Percentiles rank a stretch among this genome's conserved stretches.
phyloP scores from a whole-genome alignment of 1,140 invertebrate species.

The Drosophila nigromelanica region DNA sequence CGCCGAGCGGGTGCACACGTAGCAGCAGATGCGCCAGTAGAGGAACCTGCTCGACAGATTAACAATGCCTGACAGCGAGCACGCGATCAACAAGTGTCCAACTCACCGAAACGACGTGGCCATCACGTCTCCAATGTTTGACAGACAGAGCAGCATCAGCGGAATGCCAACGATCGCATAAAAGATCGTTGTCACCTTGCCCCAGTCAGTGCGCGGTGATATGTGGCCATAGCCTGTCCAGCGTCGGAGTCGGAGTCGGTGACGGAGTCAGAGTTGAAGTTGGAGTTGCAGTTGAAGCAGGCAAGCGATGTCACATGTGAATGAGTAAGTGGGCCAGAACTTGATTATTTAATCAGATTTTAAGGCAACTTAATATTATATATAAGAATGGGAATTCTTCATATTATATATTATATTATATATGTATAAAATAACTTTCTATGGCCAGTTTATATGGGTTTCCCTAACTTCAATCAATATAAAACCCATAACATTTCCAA shows the following conservation, averaged over 20 bases:
- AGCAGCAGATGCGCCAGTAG: conserved; percentile 95
- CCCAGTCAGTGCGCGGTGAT: conserved; percentile 95
- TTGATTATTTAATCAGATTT: no score
- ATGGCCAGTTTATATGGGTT: no score
- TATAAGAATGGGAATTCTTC: no score
- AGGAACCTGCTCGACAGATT: conserved; percentile 87
- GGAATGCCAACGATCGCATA: conserved; percentile 98
- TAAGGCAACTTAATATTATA: no score
- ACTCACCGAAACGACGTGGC: conserved; percentile 93
- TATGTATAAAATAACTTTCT: no score
- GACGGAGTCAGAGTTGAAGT: no score
- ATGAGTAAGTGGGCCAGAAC: conserved; percentile 5
- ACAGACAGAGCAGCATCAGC: conserved; percentile 95
- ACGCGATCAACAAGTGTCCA: background rate
- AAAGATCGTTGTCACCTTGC: conserved; percentile 97
- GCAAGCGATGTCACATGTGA: conserved; percentile 5
- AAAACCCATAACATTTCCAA: no score
- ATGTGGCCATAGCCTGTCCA: conserved; percentile 96
- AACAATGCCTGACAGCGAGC: background rate
- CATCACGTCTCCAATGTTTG: conserved; percentile 98
- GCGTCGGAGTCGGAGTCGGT: background rate
- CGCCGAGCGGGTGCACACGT: conserved; percentile 92
- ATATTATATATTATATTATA: no score
- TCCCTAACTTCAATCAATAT: no score
- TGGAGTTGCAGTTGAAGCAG: no score